Conservation (phyloP, 2,797 vertebrate species). For the Schizothorax lantsangensis region DNA sequence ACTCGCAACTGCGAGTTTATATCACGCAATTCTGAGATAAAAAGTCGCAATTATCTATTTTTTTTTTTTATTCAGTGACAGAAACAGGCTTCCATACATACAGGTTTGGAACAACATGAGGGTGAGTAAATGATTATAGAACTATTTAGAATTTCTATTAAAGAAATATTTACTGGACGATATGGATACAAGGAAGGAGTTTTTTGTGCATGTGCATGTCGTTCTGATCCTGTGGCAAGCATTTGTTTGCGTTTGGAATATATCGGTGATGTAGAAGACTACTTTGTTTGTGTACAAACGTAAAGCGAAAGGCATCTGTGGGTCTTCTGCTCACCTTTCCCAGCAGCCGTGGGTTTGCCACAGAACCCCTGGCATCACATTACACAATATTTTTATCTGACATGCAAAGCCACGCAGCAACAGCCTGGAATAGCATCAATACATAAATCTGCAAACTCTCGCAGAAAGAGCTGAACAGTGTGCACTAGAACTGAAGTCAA, state of each 20-base stretch:
- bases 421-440: slow-evolving; percentile 31
- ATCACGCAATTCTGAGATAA: neutral
- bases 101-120: neutral
- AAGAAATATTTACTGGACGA: neutral
- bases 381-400: slow-evolving; percentile 65
- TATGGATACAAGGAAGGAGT: neutral
- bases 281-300: slow-evolving; percentile 18
- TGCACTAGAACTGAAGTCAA: slow-evolving; percentile 25
- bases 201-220: too few relatives aligned
- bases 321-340: neutral
- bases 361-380: slow-evolving; percentile 55
- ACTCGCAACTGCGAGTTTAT: neutral
- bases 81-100: neutral
- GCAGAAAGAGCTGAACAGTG: neutral
- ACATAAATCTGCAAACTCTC: neutral
- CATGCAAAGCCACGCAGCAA: slow-evolving; percentile 46
- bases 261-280: neutral
- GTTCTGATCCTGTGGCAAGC: neutral
- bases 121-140: neutral
- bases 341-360: neutral
- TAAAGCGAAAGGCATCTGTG: neutral
- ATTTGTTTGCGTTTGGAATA: neutral
- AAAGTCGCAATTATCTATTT: neutral
- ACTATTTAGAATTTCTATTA: neutral
- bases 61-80: neutral